A percentile compares a stretch with the other conserved stretches of the same genome.
Evolutionary conservation across 1,140 invertebrate species (phyloP).

Genomic region (Eulimnadia texana): DNA sequence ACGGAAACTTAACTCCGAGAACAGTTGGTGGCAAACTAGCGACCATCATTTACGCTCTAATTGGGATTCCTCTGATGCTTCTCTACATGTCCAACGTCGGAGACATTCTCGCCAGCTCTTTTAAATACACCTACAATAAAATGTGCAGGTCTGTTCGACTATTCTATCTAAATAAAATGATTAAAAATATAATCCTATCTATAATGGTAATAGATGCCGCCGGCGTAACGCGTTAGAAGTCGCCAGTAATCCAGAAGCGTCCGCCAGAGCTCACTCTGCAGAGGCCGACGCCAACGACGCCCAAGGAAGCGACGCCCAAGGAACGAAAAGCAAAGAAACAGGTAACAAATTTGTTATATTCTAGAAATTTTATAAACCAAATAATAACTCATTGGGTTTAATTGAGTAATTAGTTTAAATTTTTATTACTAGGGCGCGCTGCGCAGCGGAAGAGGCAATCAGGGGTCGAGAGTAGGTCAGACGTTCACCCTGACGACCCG

Average conservation of each 20-base stretch:
- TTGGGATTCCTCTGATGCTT: conserved; percentile 81
- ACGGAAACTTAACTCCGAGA: conserved; percentile 82
- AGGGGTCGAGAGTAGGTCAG: neutral
- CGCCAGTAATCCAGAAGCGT: too few relatives aligned
- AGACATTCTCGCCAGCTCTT: conserved; percentile 43
- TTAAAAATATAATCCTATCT: too few relatives aligned
- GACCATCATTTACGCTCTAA: conserved; percentile 72
- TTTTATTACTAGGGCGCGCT: too few relatives aligned
- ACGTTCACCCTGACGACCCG: conserved; percentile 19
- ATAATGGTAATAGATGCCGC: conserved; percentile 89
- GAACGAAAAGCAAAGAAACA: too few relatives aligned
- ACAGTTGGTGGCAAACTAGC: conserved; percentile 80
- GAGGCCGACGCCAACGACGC: too few relatives aligned
- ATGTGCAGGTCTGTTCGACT: conserved; percentile 22
- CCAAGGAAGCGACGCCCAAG: too few relatives aligned
- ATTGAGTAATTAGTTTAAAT: too few relatives aligned
- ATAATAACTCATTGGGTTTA: too few relatives aligned
- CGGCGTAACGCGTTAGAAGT: conserved; percentile 37
- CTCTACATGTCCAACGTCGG: conserved; percentile 74
- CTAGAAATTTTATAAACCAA: too few relatives aligned
- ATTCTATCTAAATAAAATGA: neutral
- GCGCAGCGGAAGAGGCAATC: neutral
- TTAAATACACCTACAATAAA: conserved; percentile 27
- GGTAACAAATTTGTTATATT: too few relatives aligned
- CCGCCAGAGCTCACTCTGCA: too few relatives aligned